A percentile compares a stretch with the other conserved stretches of the same genome.
phyloP scores from a whole-genome alignment of 1,140 invertebrate genomes.

The Danaus plexippus region DNA sequence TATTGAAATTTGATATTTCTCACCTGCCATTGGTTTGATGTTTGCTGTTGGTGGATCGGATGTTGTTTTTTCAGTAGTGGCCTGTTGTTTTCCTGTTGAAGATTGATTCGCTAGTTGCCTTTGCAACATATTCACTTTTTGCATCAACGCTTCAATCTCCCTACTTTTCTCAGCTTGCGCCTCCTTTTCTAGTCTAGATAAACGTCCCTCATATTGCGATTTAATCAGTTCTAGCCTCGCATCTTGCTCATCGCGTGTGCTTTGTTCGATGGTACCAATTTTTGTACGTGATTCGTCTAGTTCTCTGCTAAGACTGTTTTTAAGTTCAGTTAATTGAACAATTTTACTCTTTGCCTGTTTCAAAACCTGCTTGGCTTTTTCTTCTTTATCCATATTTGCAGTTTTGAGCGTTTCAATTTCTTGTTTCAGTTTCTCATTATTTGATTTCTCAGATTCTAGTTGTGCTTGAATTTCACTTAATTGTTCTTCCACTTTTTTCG shows the following conservation, averaged over 20 bases:
- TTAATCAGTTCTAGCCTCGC: constrained; percentile 75
- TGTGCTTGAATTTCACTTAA: constrained; percentile 77
- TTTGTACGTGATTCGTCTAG: constrained; percentile 75
- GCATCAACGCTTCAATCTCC: constrained; percentile 82
- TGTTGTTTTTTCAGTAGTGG: constrained; percentile 76
- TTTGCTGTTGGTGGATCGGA: constrained; percentile 91
- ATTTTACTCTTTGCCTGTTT: constrained; percentile 82
- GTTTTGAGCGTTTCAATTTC: constrained; percentile 81
- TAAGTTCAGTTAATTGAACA: constrained; percentile 77
- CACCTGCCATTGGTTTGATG: constrained; percentile 93
- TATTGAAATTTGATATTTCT: constrained; percentile 25
- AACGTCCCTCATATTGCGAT: constrained; percentile 80
- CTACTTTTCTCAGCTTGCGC: constrained; percentile 75
- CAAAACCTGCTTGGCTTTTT: constrained; percentile 80
- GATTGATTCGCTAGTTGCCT: constrained; percentile 82
- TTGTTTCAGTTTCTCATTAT: constrained; percentile 77
- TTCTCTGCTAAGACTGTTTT: constrained; percentile 74
- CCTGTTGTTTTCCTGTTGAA: constrained; percentile 77
- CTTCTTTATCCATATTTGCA: constrained; percentile 77
- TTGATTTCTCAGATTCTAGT: constrained; percentile 72
- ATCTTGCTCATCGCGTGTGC: constrained; percentile 73
- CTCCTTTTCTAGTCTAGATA: constrained; percentile 83
- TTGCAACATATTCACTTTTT: constrained; percentile 82
- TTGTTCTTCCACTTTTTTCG: constrained; percentile 68
- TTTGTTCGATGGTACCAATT: constrained; percentile 68